These are phyloP conservation scores for Escarpia spicata DNA, from an alignment of 2,888 invertebrate genomes.

Conservation along the genomic window DNA sequence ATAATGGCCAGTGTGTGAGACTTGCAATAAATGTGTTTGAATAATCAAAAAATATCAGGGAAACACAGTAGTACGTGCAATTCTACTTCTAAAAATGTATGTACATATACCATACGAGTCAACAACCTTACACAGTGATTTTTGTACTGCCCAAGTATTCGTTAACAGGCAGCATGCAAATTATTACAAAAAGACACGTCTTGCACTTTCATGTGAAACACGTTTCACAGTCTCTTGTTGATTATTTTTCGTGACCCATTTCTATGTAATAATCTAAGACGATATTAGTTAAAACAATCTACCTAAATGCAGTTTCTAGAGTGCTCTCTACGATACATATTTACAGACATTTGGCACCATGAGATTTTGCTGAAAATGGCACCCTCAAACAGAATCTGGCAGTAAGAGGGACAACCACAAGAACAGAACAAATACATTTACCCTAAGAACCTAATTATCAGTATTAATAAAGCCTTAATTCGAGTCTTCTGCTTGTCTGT, in stretches of 20 bases:
- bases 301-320: not conserved
- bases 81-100: not conserved
- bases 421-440: not conserved
- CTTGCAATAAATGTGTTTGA: not conserved
- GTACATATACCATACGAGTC: not conserved
- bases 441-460: not conserved
- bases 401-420: not conserved
- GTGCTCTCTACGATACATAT: not conserved
- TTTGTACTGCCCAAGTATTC: not conserved
- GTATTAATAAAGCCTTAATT: not conserved
- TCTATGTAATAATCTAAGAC: not conserved
- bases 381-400: constrained; percentile 1
- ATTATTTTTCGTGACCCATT: not conserved
- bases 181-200: not conserved
- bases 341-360: not conserved
- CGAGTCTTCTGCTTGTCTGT: not conserved
- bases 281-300: not conserved
- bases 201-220: not conserved
- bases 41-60: not conserved
- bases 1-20: not conserved
- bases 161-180: not conserved
- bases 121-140: not conserved
- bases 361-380: not conserved
- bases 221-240: not conserved
- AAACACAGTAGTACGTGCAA: not conserved